These are phyloP conservation scores for Parnassius apollo DNA, from an alignment of 2,888 invertebrate species.

Conservation along the genomic window DNA sequence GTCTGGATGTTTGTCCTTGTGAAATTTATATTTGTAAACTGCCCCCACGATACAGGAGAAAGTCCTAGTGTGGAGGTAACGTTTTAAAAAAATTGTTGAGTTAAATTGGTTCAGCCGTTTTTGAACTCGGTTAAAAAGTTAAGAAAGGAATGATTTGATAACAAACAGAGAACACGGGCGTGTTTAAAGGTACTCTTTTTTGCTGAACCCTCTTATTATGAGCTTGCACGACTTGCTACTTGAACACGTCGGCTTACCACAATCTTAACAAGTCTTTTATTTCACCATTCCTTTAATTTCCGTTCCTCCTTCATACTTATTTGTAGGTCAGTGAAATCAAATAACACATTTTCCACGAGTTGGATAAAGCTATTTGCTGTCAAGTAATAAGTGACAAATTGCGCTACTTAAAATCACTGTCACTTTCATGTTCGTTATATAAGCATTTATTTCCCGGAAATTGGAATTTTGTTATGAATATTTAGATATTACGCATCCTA, in stretches of 20 bases:
- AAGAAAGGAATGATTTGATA: constrained; percentile 49
- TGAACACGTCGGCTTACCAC: constrained; percentile 75
- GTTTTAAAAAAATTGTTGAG: no score
- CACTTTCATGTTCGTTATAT: constrained; percentile 9
- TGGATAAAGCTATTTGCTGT: constrained; percentile 10
- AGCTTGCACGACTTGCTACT: constrained; percentile 66
- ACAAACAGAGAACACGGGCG: constrained; percentile 46
- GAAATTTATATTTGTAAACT: no score
- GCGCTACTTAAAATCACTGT: constrained; percentile 18
- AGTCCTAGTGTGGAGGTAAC: no score
- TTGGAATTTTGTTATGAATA: constrained; percentile 17
- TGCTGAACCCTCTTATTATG: constrained; percentile 70
- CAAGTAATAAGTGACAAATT: constrained; percentile 20
- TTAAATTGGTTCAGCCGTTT: no score
- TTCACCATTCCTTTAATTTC: constrained; percentile 33
- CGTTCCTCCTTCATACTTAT: constrained; percentile 28
- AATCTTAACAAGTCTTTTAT: constrained; percentile 64
- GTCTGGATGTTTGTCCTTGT: no score
- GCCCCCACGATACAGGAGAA: no score
- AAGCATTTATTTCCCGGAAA: constrained; percentile 13
- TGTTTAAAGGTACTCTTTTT: constrained; percentile 44
- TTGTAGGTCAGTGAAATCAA: constrained; percentile 28
- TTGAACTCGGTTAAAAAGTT: no score
- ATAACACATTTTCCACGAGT: constrained; percentile 11
- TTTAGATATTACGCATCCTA: constrained; percentile 10